These are phyloP conservation scores for Epinephelus awoara DNA, from an alignment of 2,797 vertebrate species.

Conservation along the genomic window DNA sequence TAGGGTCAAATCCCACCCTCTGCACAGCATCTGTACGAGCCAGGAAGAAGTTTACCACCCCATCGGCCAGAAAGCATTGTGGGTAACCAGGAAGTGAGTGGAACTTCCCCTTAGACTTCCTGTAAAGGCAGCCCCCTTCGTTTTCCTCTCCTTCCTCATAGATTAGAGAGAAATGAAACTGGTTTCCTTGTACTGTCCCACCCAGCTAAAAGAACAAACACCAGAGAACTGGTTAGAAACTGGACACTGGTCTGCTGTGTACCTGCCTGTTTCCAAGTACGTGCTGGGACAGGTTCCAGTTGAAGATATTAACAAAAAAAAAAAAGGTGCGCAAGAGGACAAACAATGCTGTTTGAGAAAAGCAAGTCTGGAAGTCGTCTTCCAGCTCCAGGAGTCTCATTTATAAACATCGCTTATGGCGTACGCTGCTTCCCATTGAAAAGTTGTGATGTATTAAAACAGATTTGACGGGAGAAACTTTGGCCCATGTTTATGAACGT, in stretches of 20 bases:
- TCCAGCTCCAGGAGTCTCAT: too few relatives aligned
- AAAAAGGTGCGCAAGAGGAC: too few relatives aligned
- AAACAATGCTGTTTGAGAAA: too few relatives aligned
- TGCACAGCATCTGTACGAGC: constrained; percentile 79
- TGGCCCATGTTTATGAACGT: too few relatives aligned
- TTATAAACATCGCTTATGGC: too few relatives aligned
- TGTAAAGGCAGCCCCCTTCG: constrained; percentile 78
- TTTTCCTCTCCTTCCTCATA: constrained; percentile 78
- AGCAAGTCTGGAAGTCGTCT: too few relatives aligned
- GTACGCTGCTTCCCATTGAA: too few relatives aligned
- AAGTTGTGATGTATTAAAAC: too few relatives aligned
- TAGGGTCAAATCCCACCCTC: constrained; percentile 84
- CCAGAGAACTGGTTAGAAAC: not conserved
- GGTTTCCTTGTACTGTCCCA: constrained; percentile 71
- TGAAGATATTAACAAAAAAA: too few relatives aligned
- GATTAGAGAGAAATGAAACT: constrained; percentile 76
- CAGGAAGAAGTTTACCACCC: constrained; percentile 86
- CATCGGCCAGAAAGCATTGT: constrained; percentile 73
- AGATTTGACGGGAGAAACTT: too few relatives aligned
- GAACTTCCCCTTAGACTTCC: constrained; percentile 39
- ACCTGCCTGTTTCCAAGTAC: not conserved
- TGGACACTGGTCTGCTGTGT: not conserved
- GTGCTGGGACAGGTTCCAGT: not conserved
- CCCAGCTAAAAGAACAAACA: constrained; percentile 75
- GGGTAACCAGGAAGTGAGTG: constrained; percentile 77